phyloP scores from a whole-genome alignment of 2,888 invertebrate species.

The Leptopilina drosophilae region DNA sequence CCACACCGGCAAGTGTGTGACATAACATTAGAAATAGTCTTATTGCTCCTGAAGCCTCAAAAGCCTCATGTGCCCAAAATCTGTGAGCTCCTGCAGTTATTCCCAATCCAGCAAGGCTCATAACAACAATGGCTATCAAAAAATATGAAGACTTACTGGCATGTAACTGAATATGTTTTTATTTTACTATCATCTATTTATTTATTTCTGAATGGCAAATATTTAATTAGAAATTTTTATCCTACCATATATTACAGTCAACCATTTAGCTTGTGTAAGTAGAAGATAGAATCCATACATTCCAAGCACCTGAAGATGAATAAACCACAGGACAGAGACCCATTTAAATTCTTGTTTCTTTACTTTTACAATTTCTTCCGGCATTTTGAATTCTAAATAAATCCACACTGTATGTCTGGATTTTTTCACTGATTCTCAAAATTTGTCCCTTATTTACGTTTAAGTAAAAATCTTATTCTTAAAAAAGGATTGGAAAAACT shows the following conservation, averaged over 20 bases:
- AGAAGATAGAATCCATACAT: conserved; percentile 82
- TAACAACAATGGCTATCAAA: conserved; percentile 81
- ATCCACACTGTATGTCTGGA: too few relatives aligned
- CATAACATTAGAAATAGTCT: conserved; percentile 87
- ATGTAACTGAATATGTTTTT: not conserved
- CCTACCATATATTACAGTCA: conserved; percentile 84
- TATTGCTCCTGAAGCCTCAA: conserved; percentile 85
- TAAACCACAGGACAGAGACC: conserved; percentile 85
- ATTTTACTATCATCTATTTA: not conserved
- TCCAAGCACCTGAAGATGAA: conserved; percentile 85
- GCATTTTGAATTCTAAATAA: conserved; percentile 48
- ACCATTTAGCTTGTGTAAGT: conserved; percentile 80
- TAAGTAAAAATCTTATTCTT: too few relatives aligned
- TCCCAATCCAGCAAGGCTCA: conserved; percentile 84
- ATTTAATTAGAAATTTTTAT: not conserved
- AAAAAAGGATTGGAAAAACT: too few relatives aligned
- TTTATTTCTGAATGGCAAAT: not conserved
- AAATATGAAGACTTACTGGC: conserved; percentile 50
- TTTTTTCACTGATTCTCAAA: too few relatives aligned
- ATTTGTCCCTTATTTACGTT: too few relatives aligned
- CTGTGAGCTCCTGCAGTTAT: conserved; percentile 95
- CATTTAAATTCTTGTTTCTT: conserved; percentile 83
- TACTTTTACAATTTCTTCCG: conserved; percentile 48
- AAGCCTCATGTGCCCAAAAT: conserved; percentile 93
- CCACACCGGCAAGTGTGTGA: conserved; percentile 93